These are phyloP conservation scores for Brachionichthys hirsutus DNA, from an alignment of 2,113 vertebrate species.

Conservation along the genomic window DNA sequence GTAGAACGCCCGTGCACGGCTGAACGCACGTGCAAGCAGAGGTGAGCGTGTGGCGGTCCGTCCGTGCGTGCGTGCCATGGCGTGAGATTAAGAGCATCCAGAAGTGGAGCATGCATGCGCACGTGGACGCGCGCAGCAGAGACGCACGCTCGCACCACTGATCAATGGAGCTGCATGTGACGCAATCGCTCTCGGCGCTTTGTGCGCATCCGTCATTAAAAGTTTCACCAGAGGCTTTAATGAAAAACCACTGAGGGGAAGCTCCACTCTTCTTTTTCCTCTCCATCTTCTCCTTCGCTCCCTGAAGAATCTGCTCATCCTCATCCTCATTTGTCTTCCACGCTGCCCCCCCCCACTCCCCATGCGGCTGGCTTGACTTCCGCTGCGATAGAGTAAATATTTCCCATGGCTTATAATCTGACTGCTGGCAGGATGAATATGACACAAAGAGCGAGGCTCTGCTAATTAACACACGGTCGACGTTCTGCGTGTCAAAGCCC, in stretches of 20 bases:
- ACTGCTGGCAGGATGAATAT: constrained; percentile 46
- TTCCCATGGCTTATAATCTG: constrained; percentile 76
- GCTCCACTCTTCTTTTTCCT: constrained; percentile 47
- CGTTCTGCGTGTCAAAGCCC: constrained; percentile 26
- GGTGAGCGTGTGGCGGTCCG: background rate
- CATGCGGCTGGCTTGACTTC: constrained; percentile 62
- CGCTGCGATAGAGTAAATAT: constrained; percentile 67
- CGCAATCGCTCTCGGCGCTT: constrained; percentile 65
- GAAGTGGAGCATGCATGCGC: constrained; percentile 14
- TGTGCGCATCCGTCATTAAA: constrained; percentile 71
- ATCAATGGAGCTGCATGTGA: constrained; percentile 70
- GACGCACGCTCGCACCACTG: constrained; percentile 37
- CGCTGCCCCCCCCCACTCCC: constrained; percentile 7
- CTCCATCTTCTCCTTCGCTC: constrained; percentile 48
- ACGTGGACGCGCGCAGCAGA: background rate
- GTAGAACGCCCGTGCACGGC: constrained; percentile 18
- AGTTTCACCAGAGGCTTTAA: constrained; percentile 67
- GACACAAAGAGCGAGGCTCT: constrained; percentile 44
- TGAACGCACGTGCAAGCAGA: constrained; percentile 41
- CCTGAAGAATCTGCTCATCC: constrained; percentile 47
- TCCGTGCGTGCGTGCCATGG: background rate
- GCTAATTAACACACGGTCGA: constrained; percentile 62
- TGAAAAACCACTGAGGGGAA: constrained; percentile 75
- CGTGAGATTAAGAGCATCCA: constrained; percentile 26
- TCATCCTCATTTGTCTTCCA: constrained; percentile 61